phyloP scores from a whole-genome alignment of 2,113 vertebrate species.

The Anoura caudifer region DNA sequence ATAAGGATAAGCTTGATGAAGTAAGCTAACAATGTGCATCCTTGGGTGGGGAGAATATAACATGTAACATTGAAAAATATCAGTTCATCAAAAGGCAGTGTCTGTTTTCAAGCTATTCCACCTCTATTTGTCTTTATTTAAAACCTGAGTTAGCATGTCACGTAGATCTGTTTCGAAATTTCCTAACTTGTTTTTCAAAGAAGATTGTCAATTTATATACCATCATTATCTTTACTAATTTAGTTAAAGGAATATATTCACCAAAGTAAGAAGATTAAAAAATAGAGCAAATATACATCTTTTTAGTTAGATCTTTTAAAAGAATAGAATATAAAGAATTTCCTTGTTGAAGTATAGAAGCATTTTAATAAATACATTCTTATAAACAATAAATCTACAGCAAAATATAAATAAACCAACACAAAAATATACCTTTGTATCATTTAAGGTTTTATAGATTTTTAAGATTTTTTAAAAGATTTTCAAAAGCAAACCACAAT shows the following conservation, averaged over 20 bases:
- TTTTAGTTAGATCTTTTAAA: neutral
- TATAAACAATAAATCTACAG: neutral
- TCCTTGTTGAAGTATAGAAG: neutral
- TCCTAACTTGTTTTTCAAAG: conserved; percentile 55
- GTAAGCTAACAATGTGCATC: conserved; percentile 5
- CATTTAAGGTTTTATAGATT: neutral
- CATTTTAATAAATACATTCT: neutral
- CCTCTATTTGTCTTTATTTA: conserved; percentile 47
- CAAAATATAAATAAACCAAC: neutral
- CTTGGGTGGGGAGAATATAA: conserved; percentile 58
- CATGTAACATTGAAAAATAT: conserved; percentile 51
- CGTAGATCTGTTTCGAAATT: conserved; percentile 14
- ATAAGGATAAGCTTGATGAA: conserved; percentile 60
- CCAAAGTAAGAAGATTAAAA: neutral
- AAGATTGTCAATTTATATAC: neutral
- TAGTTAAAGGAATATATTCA: neutral
- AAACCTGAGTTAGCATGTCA: neutral
- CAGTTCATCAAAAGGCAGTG: conserved; percentile 56
- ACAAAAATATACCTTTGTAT: neutral
- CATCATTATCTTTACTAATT: neutral
- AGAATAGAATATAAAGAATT: neutral
- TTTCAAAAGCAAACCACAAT: neutral
- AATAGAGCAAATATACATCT: neutral
- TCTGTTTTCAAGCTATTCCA: conserved; percentile 60
- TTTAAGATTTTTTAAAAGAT: neutral